Evolutionary conservation across 1,140 invertebrate genomes (phyloP).

Genomic region (Sycophaga agraensis): DNA sequence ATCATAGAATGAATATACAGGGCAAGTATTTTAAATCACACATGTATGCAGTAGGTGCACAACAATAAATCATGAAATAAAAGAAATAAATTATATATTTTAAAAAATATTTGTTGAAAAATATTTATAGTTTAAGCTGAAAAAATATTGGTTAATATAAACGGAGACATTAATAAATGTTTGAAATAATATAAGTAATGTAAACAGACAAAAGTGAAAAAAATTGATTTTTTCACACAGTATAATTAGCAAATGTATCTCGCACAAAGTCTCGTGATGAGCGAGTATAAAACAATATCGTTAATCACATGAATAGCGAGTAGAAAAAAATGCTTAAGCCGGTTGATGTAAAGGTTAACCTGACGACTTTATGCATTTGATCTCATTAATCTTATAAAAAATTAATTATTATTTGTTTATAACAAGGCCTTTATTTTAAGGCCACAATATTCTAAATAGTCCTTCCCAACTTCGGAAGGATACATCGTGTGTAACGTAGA

Average conservation of each 20-base stretch:
- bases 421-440: too few species aligned
- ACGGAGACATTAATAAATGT: neutral
- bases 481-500: conserved; percentile 25
- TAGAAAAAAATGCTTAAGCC: conserved; percentile 4
- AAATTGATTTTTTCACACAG: neutral
- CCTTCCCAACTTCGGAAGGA: conserved; percentile 17
- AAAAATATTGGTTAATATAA: conserved; percentile 11
- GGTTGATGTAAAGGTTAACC: neutral
- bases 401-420: too few species aligned
- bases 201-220: neutral
- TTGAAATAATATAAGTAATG: neutral
- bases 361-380: conserved; percentile 5
- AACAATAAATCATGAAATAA: neutral
- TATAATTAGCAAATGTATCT: conserved; percentile 3
- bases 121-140: conserved; percentile 20
- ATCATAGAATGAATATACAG: neutral
- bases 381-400: neutral
- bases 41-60: neutral
- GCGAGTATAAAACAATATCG: conserved; percentile 10
- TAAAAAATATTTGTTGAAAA: neutral
- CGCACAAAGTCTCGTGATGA: conserved; percentile 12
- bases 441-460: neutral
- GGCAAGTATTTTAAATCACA: neutral
- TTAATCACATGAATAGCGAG: conserved; percentile 22
- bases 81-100: neutral